These are phyloP conservation scores for Sebastes variabilis DNA, from an alignment of 2,797 vertebrate genomes.

Conservation along the genomic window DNA sequence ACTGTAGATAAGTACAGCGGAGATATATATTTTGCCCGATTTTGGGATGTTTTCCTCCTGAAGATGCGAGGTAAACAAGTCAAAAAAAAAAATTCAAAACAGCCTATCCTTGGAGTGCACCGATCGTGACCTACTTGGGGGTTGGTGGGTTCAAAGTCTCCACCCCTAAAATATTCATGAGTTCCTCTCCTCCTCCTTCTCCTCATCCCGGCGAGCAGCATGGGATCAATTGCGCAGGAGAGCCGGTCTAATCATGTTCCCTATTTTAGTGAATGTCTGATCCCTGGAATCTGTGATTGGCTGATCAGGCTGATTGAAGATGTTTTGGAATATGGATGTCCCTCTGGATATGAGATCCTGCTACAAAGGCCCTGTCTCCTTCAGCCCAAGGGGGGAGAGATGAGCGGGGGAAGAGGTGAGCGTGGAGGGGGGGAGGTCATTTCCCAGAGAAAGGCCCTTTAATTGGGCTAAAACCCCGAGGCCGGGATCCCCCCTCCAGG, in stretches of 20 bases:
- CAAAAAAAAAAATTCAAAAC: slow-evolving; percentile 57
- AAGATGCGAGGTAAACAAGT: slow-evolving; percentile 69
- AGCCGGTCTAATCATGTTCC: slow-evolving; percentile 38
- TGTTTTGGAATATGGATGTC: slow-evolving; percentile 69
- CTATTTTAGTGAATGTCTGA: slow-evolving; percentile 45
- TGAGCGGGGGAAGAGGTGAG: slow-evolving; percentile 22
- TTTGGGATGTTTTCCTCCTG: slow-evolving; percentile 63
- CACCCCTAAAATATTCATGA: slow-evolving; percentile 81
- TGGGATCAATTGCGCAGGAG: slow-evolving; percentile 69
- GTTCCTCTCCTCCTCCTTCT: slow-evolving; percentile 46
- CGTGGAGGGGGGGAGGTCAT: slow-evolving; percentile 2
- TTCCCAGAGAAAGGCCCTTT: slow-evolving; percentile 45
- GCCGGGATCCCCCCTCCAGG: slow-evolving; percentile 54
- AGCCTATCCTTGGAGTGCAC: slow-evolving; percentile 66
- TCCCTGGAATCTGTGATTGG: slow-evolving; percentile 57
- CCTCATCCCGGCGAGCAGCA: slow-evolving; percentile 46
- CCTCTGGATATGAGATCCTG: slow-evolving; percentile 46
- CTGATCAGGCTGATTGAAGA: slow-evolving; percentile 72
- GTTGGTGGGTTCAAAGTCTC: slow-evolving; percentile 76
- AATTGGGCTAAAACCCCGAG: slow-evolving; percentile 59
- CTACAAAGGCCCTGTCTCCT: slow-evolving; percentile 55
- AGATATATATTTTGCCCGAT: slow-evolving; percentile 53
- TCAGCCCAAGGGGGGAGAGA: slow-evolving; percentile 14
- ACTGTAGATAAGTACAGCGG: slow-evolving; percentile 25
- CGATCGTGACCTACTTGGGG: slow-evolving; percentile 77